Evolutionary conservation across 1,140 invertebrate genomes (phyloP).

Genomic region (Bombus breviceps): DNA sequence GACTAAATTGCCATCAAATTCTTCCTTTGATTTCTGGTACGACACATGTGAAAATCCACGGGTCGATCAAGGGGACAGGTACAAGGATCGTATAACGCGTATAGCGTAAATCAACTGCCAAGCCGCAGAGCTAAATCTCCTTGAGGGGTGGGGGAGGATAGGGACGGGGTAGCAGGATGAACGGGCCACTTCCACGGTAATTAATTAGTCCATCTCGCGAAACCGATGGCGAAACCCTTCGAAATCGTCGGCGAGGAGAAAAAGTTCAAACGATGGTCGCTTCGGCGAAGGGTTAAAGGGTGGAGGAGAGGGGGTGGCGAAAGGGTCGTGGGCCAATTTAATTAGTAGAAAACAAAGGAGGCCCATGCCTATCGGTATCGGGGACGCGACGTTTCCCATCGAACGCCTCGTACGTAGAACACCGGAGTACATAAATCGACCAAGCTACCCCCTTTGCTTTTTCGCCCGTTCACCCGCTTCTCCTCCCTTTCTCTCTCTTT

Average conservation of each 20-base stretch:
- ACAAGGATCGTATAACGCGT: neutral
- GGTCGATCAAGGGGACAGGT: neutral
- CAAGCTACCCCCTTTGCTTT: neutral
- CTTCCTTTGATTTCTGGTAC: neutral
- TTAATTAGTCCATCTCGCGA: slow-evolving; percentile 63
- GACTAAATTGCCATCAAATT: neutral
- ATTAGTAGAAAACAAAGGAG: slow-evolving; percentile 68
- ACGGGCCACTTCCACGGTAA: slow-evolving; percentile 51
- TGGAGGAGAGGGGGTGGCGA: slow-evolving; percentile 7
- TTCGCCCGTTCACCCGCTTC: neutral
- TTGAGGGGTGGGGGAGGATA: neutral
- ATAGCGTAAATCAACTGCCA: slow-evolving; percentile 26
- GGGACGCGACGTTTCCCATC: slow-evolving; percentile 56
- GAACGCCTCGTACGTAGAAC: slow-evolving; percentile 24
- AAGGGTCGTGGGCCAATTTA: slow-evolving; percentile 55
- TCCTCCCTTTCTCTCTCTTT: neutral
- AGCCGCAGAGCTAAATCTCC: slow-evolving; percentile 46
- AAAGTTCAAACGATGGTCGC: slow-evolving; percentile 64
- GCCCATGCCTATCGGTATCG: slow-evolving; percentile 57
- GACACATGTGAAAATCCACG: slow-evolving; percentile 20
- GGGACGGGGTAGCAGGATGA: slow-evolving; percentile 10
- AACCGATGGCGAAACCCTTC: slow-evolving; percentile 59
- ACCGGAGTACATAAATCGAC: slow-evolving; percentile 37
- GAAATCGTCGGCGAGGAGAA: slow-evolving; percentile 53
- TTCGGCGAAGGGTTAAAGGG: slow-evolving; percentile 25